A percentile compares a stretch with the other conserved stretches of the same genome.
phyloP scores from a whole-genome alignment of 2,888 invertebrate species.

The Drosophila mercatorum region DNA sequence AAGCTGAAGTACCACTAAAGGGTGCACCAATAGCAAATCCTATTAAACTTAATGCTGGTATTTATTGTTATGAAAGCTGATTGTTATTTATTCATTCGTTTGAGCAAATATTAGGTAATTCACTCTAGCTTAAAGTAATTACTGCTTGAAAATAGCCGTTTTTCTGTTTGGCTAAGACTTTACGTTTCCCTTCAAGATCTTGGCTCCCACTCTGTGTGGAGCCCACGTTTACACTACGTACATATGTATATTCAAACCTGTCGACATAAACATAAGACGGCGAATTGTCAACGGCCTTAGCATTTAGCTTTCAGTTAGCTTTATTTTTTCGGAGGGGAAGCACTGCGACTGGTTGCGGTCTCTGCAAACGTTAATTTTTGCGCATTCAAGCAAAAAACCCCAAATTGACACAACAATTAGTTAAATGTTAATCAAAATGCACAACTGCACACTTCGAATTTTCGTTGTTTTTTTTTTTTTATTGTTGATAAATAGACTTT shows the following conservation, averaged over 20 bases:
- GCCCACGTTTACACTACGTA: background rate
- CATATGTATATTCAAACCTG: conserved; percentile 20
- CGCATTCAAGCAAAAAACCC: conserved; percentile 45
- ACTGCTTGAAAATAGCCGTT: background rate
- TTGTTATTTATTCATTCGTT: conserved; percentile 12
- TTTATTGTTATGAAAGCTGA: conserved; percentile 60
- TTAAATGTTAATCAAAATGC: conserved; percentile 66
- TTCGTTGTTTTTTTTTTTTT: conserved; percentile 9
- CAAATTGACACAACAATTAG: conserved; percentile 67
- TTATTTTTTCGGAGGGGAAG: conserved; percentile 22
- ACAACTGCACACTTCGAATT: conserved; percentile 44
- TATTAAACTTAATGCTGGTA: conserved; percentile 72
- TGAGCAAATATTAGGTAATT: conserved; percentile 16
- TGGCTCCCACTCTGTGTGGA: conserved; percentile 5
- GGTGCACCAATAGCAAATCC: conserved; percentile 51
- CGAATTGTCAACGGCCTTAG: conserved; percentile 43
- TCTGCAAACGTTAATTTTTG: conserved; percentile 58
- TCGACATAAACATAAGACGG: conserved; percentile 10
- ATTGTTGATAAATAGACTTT: conserved; percentile 40
- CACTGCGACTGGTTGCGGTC: conserved; percentile 54
- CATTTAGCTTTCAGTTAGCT: conserved; percentile 6
- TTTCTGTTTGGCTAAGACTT: background rate
- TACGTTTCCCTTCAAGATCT: background rate
- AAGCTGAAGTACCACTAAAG: conserved; percentile 22
- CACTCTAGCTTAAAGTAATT: background rate